These are phyloP conservation scores for Plotosus lineatus DNA, from an alignment of 2,113 vertebrate species.

Conservation along the genomic window DNA sequence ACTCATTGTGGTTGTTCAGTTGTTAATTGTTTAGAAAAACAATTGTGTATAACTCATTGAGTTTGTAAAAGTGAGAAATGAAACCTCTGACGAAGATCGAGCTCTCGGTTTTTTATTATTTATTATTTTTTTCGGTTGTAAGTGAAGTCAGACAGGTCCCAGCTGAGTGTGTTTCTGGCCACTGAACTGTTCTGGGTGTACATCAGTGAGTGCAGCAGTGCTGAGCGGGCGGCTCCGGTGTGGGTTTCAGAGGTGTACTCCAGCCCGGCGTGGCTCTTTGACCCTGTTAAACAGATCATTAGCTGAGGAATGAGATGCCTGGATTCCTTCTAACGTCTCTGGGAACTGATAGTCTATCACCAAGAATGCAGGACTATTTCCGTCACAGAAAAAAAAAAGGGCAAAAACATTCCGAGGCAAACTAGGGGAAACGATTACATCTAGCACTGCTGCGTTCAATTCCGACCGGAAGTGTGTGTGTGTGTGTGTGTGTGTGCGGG, in stretches of 20 bases:
- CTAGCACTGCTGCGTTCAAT: background rate
- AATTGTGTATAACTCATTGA: no score
- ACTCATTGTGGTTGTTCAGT: no score
- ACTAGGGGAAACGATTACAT: background rate
- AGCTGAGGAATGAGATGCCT: constrained; percentile 3
- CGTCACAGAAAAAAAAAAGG: background rate
- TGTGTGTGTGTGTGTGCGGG: background rate
- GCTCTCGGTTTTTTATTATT: constrained; percentile 22
- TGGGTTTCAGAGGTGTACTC: background rate
- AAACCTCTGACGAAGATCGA: constrained; percentile 19
- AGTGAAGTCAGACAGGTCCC: constrained; percentile 13
- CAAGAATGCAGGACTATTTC: background rate
- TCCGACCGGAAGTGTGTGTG: background rate
- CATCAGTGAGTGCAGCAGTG: background rate
- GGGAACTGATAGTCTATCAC: background rate
- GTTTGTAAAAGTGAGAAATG: constrained; percentile 52
- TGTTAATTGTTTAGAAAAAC: no score
- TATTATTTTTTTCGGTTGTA: constrained; percentile 1
- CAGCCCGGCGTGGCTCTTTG: constrained; percentile 1
- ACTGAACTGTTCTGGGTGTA: background rate
- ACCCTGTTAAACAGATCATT: constrained; percentile 12
- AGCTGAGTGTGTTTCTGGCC: constrained; percentile 19
- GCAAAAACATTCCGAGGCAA: no score
- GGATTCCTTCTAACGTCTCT: constrained; percentile 12
- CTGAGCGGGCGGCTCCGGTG: background rate